Conservation (phyloP, 2,113 vertebrate species). For the Nyctereutes procyonoides region DNA sequence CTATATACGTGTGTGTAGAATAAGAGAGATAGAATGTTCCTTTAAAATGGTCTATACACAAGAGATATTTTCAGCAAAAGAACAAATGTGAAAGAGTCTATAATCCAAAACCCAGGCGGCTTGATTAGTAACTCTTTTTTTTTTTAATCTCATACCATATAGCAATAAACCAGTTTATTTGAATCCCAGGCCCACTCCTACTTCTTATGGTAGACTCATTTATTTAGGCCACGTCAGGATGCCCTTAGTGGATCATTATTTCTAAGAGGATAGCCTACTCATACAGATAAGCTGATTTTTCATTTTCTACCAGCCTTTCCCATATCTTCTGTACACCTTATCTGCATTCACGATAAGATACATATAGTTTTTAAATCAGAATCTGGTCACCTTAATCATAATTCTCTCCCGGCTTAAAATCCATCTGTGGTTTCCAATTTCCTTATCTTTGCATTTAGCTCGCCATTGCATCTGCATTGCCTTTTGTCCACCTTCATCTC, state of each 20-base stretch:
- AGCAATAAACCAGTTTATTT: neutral
- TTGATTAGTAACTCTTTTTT: conserved; percentile 45
- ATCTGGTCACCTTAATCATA: conserved; percentile 56
- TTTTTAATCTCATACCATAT: neutral
- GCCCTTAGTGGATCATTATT: neutral
- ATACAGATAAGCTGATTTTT: conserved; percentile 55
- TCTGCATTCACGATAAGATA: conserved; percentile 60
- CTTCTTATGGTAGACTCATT: neutral
- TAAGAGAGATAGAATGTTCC: neutral
- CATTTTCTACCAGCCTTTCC: neutral
- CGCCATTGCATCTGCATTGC: neutral
- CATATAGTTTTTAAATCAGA: conserved; percentile 25
- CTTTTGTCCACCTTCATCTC: neutral
- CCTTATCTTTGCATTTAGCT: conserved; percentile 42
- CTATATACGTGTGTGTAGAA: neutral
- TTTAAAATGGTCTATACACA: conserved; percentile 41
- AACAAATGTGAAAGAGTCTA: conserved; percentile 4
- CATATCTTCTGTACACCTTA: conserved; percentile 8
- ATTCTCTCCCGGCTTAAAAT: conserved; percentile 39
- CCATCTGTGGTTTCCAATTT: conserved; percentile 25
- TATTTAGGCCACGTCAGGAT: conserved; percentile 41
- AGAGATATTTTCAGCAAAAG: conserved; percentile 58
- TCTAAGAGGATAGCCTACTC: conserved; percentile 22
- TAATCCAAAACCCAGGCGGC: neutral
- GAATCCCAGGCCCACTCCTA: neutral